These are phyloP conservation scores for Micromesistius poutassou DNA, from an alignment of 2,797 vertebrate genomes.

Conservation along the genomic window DNA sequence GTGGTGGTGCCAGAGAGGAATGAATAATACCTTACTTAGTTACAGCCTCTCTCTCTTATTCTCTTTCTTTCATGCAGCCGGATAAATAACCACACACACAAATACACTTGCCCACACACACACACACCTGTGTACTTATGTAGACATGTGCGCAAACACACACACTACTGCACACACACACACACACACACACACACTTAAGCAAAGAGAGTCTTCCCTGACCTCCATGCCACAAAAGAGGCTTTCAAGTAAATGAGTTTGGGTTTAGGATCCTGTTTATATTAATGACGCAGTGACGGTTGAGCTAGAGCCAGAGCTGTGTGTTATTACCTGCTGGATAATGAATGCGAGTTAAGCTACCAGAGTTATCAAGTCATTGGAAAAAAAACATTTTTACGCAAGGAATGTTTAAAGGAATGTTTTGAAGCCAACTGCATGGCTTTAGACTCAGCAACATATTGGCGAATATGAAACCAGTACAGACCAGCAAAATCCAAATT, in stretches of 20 bases:
- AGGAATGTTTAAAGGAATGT: no score
- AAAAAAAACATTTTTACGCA: conserved; percentile 33
- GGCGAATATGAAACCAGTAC: neutral
- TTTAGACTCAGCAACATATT: neutral
- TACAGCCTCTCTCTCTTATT: neutral
- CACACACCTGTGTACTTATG: no score
- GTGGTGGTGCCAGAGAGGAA: conserved; percentile 41
- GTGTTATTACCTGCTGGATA: conserved; percentile 69
- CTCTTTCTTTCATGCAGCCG: neutral
- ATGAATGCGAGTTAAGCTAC: conserved; percentile 59
- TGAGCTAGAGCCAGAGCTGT: conserved; percentile 62
- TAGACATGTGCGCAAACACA: no score
- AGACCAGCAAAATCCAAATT: neutral
- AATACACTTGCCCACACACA: no score
- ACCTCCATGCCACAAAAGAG: conserved; percentile 60
- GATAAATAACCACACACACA: neutral
- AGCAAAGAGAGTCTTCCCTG: conserved; percentile 42
- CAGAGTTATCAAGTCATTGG: conserved; percentile 32
- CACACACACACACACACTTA: conserved; percentile 24
- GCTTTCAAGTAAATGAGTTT: conserved; percentile 75
- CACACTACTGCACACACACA: conserved; percentile 7
- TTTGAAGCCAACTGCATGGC: neutral
- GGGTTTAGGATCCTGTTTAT: conserved; percentile 72
- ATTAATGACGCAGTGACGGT: conserved; percentile 65
- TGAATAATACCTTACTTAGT: conserved; percentile 65